Evolutionary conservation across 2,888 invertebrate genomes (phyloP).

Genomic region (Thumatha senex): DNA sequence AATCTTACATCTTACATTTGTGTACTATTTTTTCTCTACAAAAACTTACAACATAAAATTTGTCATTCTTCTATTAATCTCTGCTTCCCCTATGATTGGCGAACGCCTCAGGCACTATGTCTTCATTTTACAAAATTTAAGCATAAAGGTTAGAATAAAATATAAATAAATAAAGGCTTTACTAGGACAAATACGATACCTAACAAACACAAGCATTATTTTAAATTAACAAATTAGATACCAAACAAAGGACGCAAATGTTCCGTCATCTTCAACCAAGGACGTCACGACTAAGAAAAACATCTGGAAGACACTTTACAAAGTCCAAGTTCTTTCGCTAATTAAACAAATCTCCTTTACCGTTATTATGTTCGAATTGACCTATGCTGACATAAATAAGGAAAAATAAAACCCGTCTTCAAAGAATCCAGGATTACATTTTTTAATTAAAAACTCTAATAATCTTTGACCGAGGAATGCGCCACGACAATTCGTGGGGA

Average conservation of each 20-base stretch:
- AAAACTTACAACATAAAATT: too few species aligned
- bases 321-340: slow-evolving; percentile 20
- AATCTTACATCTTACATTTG: too few species aligned
- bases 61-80: too few species aligned
- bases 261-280: slow-evolving; percentile 15
- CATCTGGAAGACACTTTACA: slow-evolving; percentile 5
- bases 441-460: slow-evolving; percentile 47
- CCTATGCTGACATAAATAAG: slow-evolving; percentile 37
- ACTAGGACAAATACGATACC: too few species aligned
- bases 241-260: slow-evolving; percentile 9
- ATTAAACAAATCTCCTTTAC: slow-evolving; percentile 35
- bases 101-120: too few species aligned
- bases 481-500: slow-evolving; percentile 26
- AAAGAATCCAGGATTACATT: slow-evolving; percentile 30
- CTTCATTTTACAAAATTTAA: too few species aligned
- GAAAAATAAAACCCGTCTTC: slow-evolving; percentile 33
- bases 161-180: too few species aligned
- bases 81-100: too few species aligned
- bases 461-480: slow-evolving; percentile 28
- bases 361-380: slow-evolving; percentile 36
- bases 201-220: background rate
- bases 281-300: slow-evolving; percentile 22
- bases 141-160: too few species aligned
- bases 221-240: background rate
- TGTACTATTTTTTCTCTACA: too few species aligned